A percentile compares a stretch with the other conserved stretches of the same genome.
Evolutionary conservation across 2,888 invertebrate species (phyloP).

Genomic region (Tolmerus cingulatus): DNA sequence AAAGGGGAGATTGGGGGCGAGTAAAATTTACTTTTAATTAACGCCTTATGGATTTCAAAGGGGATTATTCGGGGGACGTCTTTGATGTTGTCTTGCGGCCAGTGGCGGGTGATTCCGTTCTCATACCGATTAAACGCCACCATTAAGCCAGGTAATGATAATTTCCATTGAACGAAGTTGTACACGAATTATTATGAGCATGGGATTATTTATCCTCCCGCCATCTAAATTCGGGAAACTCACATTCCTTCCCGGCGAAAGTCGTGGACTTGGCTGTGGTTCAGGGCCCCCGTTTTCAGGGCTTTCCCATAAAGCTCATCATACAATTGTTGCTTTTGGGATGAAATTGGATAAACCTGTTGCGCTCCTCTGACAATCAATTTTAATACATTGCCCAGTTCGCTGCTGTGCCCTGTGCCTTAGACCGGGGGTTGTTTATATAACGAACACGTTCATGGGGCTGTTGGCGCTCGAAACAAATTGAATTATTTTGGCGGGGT

Average conservation of each 20-base stretch:
- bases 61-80: background rate
- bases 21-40: background rate
- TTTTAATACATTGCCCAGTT: background rate
- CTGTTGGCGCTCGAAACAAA: background rate
- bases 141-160: background rate
- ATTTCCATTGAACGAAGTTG: background rate
- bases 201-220: background rate
- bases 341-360: constrained; percentile 21
- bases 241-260: background rate
- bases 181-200: background rate
- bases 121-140: background rate
- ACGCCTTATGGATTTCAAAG: background rate
- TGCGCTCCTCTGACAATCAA: background rate
- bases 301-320: background rate
- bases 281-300: background rate
- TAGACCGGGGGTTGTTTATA: background rate
- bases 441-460: background rate
- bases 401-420: background rate
- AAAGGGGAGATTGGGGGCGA: background rate
- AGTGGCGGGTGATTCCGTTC: background rate
- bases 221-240: background rate
- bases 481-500: background rate
- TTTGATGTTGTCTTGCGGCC: background rate
- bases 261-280: background rate
- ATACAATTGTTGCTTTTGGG: constrained; percentile 7